Conservation (phyloP, 2,797 vertebrate genomes). For the Salmo trutta region DNA sequence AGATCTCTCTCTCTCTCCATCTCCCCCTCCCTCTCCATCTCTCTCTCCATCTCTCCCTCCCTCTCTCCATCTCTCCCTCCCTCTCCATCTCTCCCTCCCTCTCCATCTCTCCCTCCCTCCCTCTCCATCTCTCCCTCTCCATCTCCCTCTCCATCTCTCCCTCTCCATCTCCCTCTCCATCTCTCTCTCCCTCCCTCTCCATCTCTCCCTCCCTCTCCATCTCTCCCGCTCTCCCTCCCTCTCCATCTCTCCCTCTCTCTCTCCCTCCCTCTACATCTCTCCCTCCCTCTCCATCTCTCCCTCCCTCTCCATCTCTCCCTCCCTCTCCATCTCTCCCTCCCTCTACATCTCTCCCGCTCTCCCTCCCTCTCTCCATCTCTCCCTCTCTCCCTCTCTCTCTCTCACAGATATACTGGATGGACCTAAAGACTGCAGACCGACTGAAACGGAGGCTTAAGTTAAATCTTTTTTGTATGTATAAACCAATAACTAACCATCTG, state of each 20-base stretch:
- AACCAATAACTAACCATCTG: no score
- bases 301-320: no score
- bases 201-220: no score
- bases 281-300: no score
- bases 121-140: rapidly evolving
- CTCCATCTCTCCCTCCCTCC: rapidly evolving
- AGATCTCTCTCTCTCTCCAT: no score
- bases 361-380: rapidly evolving
- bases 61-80: rapidly evolving
- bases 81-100: rapidly evolving
- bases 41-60: no score
- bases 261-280: no score
- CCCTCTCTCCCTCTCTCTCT: background rate
- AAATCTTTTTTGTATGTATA: background rate
- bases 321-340: no score
- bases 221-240: background rate
- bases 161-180: no score
- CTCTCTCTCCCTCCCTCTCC: no score
- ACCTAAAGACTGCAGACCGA: background rate
- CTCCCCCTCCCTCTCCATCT: background rate
- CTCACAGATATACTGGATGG: background rate
- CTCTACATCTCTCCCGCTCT: rapidly evolving
- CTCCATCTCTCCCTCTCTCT: no score
- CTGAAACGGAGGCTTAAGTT: background rate
- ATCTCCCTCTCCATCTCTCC: no score